A percentile compares a stretch with the other conserved stretches of the same genome.
These are phyloP conservation scores for Apis florea DNA, from an alignment of 1,140 invertebrate species.

Conservation along the genomic window DNA sequence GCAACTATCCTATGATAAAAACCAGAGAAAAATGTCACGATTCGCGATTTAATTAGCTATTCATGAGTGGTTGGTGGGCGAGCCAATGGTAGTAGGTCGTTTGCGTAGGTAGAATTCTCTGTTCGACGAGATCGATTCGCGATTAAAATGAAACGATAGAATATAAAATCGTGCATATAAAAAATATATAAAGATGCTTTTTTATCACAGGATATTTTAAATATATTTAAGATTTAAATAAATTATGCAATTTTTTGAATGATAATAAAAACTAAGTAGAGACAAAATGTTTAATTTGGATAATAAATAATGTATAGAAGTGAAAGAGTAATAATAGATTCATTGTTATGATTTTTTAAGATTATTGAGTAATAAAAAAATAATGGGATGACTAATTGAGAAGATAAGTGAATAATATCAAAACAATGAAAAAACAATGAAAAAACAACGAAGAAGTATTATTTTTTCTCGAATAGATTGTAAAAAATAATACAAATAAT, in stretches of 20 bases:
- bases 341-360: neutral
- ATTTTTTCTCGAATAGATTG: too few relatives aligned
- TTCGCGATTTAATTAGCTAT: conserved; percentile 72
- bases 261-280: neutral
- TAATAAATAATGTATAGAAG: neutral
- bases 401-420: too few relatives aligned
- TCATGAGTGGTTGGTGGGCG: conserved; percentile 70
- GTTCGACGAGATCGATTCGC: conserved; percentile 68
- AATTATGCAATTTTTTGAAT: neutral
- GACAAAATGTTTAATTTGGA: neutral
- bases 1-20: conserved; percentile 25
- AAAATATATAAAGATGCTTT: neutral
- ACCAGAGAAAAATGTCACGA: conserved; percentile 66
- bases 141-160: conserved; percentile 56
- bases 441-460: too few relatives aligned
- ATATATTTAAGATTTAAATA: neutral
- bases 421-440: too few relatives aligned
- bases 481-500: neutral
- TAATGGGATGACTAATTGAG: too few relatives aligned
- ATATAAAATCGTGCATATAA: neutral
- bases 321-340: neutral
- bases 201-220: neutral
- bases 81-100: conserved; percentile 70
- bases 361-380: too few relatives aligned
- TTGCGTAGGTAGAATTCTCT: conserved; percentile 68